Evolutionary conservation across 2,888 invertebrate species (phyloP), one percentile per base, ranked within the genome.

Genomic region (Petrolisthes cinctipes): DNA sequence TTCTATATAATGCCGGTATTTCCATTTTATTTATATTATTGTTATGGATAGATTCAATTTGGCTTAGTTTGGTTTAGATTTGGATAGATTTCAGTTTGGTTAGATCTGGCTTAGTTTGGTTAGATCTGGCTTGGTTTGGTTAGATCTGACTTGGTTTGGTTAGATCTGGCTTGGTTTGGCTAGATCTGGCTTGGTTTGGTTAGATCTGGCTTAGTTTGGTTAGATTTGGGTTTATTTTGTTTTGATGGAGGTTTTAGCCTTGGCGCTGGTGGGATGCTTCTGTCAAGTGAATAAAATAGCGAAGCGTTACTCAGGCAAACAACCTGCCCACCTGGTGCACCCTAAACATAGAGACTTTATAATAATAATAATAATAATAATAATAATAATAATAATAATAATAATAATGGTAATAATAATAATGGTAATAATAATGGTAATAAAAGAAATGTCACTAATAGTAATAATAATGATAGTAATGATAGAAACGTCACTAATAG

Each of bases 301-400:
- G 37, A 37, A 2, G 37, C 37, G 37, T 37, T 37, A 37, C 37
- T 37, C 37, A 37, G 37, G 1, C 37, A 37, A 37, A 37, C 37
- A 37, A 37, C 37, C 37, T 37, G 37, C 37, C 37, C 37, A 37
- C 37, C 37, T 37, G 37, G 37, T 53, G 37, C 2, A 37, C 37
- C 1, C 53, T 17, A 51, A n/a, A 76, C 17, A 37, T 53, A 37
- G 3, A 4, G 4, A 37, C 9, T 37, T 23, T 4, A 75, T 75
- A 20, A 75, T 75, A 75, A 75, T 5, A 37, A 20, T 20, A 6
- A 23, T 20, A 75, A 23, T 1, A 23, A 75, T 75, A 6, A 75
- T 75, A 75, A 75, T 23, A 23, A 75, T 75, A 11, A 5, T 75
- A n/a, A 23, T 75, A 23, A 75, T n/a, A n/a, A 73, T n/a, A 73